Evolutionary conservation across 2,113 vertebrate genomes (phyloP), one percentile per base, ranked within the genome.

Genomic region (Albula glossodonta): DNA sequence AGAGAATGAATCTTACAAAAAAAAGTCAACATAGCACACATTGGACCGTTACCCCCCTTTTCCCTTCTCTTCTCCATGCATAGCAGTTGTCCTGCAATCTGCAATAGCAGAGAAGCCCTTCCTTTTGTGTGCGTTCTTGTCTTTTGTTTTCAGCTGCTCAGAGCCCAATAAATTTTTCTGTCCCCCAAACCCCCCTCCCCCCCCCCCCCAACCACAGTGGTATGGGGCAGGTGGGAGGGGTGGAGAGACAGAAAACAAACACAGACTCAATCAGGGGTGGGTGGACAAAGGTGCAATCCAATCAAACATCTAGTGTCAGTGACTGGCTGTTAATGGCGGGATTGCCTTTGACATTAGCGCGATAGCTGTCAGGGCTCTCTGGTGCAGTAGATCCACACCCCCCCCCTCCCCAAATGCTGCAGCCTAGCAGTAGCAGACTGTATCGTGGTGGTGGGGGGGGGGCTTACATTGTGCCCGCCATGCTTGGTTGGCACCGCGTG

Each of bases 321-420:
- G 84, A 87, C 88, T 87, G 63, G 84, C 91, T 92, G 90, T 92
- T 92, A 94, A 94, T 92, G 93, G 92, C 91, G 89, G 89, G 60
- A 89, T 84, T n/a, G 56, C 78, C 90, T 88, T 92, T 90, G 92
- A 90, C n/a, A 92, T 87, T 82, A 60, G 60, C 17, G 17, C 60
- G 3, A 88, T 83, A 89, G 87, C 91, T 90, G 87, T 89, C 92
- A 86, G 88, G 57, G 87, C 86, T 86, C 89, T 84, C 80, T 84
- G 79, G 88, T 90, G 85, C 81, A 83, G 84, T 90, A 88, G 86
- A 88, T 93, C 83, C 83, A 90, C 90, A n/a, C n/a, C n/a, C n/a
- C n/a, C n/a, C n/a, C n/a, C n/a, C n/a, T n/a, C n/a, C n/a, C n/a
- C n/a, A n/a, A 85, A 89, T 91, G 90, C 88, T 78, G 83, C 74